phyloP scores from a whole-genome alignment of 2,888 invertebrate species.

The Nasonovia ribisnigri region DNA sequence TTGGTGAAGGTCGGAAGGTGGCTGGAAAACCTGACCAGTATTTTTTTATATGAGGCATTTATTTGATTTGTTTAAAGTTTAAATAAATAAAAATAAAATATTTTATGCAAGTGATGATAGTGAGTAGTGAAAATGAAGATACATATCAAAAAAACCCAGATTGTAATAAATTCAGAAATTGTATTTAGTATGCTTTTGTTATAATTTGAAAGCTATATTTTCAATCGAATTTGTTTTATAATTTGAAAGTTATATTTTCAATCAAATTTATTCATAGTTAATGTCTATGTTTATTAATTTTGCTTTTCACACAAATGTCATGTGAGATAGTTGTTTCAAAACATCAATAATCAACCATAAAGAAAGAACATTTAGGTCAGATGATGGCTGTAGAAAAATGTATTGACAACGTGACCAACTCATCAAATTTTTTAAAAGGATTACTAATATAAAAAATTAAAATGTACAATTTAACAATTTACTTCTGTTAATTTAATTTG shows the following conservation, averaged over 20 bases:
- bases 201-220: background rate
- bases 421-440: background rate
- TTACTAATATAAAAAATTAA: background rate
- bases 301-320: background rate
- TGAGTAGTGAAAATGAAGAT: background rate
- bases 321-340: background rate
- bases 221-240: background rate
- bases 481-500: background rate
- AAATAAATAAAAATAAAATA: too few species aligned
- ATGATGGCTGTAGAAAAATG: background rate
- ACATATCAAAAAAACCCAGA: background rate
- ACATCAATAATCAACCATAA: background rate
- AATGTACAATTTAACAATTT: background rate
- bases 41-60: too few species aligned
- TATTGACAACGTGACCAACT: background rate
- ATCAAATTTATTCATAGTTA: background rate
- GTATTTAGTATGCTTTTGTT: background rate
- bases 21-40: too few species aligned
- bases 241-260: background rate
- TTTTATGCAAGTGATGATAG: background rate
- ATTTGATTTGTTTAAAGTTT: too few species aligned
- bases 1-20: rapidly evolving
- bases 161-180: background rate
- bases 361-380: background rate
- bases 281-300: background rate